Conservation (phyloP, 1,140 invertebrate genomes). For the Teleogryllus occipitalis region DNA sequence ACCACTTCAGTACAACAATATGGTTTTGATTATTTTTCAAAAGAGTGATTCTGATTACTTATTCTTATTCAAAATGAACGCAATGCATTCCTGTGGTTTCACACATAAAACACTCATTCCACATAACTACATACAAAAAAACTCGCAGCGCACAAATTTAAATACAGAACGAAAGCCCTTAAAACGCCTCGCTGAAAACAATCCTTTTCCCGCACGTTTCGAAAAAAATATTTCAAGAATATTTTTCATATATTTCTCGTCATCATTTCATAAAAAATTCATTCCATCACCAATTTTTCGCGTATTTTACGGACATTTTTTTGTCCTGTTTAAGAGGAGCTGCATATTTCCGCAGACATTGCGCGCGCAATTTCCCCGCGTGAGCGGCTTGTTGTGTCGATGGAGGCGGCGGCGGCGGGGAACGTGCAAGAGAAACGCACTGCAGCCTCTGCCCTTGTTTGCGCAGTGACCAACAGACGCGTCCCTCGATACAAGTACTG, state of each 20-base stretch:
- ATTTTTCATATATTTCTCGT: conserved; percentile 6
- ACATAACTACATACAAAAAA: background rate
- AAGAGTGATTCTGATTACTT: too few relatives aligned
- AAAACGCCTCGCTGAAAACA: background rate
- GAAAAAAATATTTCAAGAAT: background rate
- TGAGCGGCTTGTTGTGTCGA: too few relatives aligned
- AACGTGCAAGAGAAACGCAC: too few relatives aligned
- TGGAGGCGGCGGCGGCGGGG: too few relatives aligned
- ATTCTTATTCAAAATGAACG: background rate
- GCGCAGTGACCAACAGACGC: too few relatives aligned
- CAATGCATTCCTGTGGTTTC: background rate
- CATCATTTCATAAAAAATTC: background rate
- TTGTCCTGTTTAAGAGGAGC: background rate
- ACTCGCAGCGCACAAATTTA: background rate
- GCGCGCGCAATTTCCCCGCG: too few relatives aligned
- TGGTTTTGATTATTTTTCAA: too few relatives aligned
- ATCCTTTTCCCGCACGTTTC: background rate
- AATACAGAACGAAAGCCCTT: background rate
- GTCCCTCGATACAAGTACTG: too few relatives aligned
- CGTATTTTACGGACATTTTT: background rate
- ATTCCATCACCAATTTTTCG: background rate
- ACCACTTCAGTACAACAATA: too few relatives aligned
- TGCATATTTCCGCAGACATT: background rate
- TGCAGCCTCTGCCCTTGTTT: too few relatives aligned
- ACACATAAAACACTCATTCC: background rate